These are phyloP conservation scores for Siphlonurus alternatus DNA, from an alignment of 2,888 invertebrate species.

Conservation along the genomic window DNA sequence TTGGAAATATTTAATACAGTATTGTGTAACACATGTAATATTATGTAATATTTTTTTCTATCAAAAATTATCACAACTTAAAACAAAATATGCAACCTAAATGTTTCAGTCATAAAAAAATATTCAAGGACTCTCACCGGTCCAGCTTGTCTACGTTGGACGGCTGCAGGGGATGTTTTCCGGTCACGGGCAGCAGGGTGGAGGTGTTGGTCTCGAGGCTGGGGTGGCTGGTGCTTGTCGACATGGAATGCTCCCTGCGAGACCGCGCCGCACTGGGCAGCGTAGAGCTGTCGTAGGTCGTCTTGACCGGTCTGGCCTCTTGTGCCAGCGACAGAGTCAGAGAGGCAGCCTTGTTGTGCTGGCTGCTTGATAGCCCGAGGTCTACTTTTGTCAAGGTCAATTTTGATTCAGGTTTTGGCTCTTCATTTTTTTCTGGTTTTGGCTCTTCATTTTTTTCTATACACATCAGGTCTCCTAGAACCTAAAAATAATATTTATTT, in stretches of 20 bases:
- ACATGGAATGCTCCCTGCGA: background rate
- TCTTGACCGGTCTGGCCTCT: background rate
- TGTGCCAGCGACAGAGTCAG: background rate
- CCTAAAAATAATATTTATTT: no score
- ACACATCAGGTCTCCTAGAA: background rate
- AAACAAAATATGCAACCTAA: no score
- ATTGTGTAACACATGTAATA: background rate
- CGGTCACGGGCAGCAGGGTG: background rate
- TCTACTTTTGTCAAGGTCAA: background rate
- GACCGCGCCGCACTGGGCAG: background rate
- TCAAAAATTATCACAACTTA: no score
- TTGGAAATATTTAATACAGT: background rate
- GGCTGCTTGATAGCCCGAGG: no score
- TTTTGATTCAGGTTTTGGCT: background rate
- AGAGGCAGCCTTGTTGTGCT: no score
- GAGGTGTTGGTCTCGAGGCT: background rate
- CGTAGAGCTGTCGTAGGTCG: background rate
- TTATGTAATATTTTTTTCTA: no score
- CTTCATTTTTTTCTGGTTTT: background rate
- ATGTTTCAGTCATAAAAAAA: background rate
- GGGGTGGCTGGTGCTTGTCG: background rate
- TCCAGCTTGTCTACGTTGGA: background rate
- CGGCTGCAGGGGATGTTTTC: background rate
- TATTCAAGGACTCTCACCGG: background rate
- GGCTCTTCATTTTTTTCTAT: background rate